A percentile compares a stretch with the other conserved stretches of the same genome.
Conservation (phyloP, 2,888 invertebrate genomes). For the Helicoverpa assulta region DNA sequence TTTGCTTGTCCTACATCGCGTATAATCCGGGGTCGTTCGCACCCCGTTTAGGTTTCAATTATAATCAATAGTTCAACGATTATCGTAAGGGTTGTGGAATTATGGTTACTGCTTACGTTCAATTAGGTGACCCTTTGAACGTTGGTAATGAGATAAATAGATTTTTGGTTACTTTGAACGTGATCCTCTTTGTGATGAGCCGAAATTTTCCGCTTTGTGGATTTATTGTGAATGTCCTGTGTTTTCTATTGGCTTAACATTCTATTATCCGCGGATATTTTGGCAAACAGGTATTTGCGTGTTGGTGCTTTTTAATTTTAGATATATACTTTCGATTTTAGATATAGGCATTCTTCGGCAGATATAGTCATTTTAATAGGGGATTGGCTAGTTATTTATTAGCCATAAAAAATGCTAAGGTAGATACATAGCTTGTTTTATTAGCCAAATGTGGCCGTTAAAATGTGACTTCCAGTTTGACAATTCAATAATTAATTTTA, state of each 20-base stretch:
- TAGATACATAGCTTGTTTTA: too few species aligned
- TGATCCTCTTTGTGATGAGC: slow-evolving; percentile 43
- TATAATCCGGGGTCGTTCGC: slow-evolving; percentile 33
- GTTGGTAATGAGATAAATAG: slow-evolving; percentile 50
- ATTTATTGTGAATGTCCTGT: neutral
- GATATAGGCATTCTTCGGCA: too few species aligned
- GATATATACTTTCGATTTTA: too few species aligned
- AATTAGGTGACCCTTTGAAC: slow-evolving; percentile 46
- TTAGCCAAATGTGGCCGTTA: too few species aligned
- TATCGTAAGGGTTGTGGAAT: slow-evolving; percentile 35
- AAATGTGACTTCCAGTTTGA: too few species aligned
- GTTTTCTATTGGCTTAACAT: neutral
- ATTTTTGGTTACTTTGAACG: slow-evolving; percentile 32
- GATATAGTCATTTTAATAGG: neutral
- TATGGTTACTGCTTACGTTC: slow-evolving; percentile 43
- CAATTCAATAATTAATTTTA: too few species aligned
- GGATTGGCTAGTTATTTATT: too few species aligned
- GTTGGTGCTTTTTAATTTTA: neutral
- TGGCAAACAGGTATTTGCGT: neutral
- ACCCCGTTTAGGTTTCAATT: slow-evolving; percentile 37
- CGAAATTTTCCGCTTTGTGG: slow-evolving; percentile 25
- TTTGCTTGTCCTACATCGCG: neutral
- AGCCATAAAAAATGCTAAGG: too few species aligned
- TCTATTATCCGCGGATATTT: neutral
- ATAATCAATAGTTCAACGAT: slow-evolving; percentile 44